Base-by-base conservation (phyloP, 2,113 vertebrate genomes). In the Xenopus laevis region DNA sequence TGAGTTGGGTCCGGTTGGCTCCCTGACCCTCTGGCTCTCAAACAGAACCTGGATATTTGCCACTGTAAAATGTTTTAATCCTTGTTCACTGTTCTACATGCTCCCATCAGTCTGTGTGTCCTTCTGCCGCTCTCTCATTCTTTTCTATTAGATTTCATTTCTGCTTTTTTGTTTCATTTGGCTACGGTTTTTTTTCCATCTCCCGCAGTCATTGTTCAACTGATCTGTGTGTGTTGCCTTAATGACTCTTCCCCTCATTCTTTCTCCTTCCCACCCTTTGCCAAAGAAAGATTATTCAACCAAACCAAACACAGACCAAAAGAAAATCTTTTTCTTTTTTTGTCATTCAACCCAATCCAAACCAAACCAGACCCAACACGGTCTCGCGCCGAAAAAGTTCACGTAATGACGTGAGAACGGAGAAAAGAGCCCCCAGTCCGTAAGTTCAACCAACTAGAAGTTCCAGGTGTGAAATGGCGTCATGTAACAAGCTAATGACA, bases 301-400 rank as follows among this genome's bases (percentile, higher is more conserved):
- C 60, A 71, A 71, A 50, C 45, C 40, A 63, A 71, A 70, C 63
- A 50, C 20, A 57, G n/a, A 27, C 58, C 50, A 63, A 71, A 79
- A 79, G 76, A 88, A 75, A 86, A 84, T 92, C 89, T 92, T 92
- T 88, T 93, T 92, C 89, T 93, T 92, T 88, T 93, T 93, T 93
- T 93, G 89, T 92, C 91, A 92, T 92, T 93, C 90, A 89, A 92
- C 89, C 91, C 92, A 93, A 91, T 89, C 89, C 90, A 89, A 92
- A 93, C 90, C 88, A 87, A 90, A 90, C 87, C 91, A 92, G 90
- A 89, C 88, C 89, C 91, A 91, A 89, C 87, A 91, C 88, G 91
- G 88, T 92, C 89, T 92, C 89, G 86, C 82, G 89, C 90, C 91
- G 89, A 92, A 91, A 92, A 92, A 90, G 91, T 91, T 92, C 89